Evolutionary conservation across 2,888 invertebrate species (phyloP).

Genomic region (Andrena bucephala): DNA sequence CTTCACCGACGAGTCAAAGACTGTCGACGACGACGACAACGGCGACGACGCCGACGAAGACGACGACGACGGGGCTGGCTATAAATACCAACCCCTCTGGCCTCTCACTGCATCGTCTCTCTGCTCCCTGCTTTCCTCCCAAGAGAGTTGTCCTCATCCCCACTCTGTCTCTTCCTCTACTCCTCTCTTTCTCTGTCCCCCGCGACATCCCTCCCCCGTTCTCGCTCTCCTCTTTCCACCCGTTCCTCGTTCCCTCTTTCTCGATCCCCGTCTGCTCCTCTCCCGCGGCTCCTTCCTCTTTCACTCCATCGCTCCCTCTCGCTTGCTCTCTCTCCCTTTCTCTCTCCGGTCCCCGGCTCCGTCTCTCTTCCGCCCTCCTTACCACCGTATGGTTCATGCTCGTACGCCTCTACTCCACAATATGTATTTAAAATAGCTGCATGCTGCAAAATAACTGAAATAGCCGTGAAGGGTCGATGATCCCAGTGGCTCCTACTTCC

Average conservation of each 20-base stretch:
- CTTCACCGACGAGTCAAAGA: constrained; percentile 74
- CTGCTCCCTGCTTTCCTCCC: constrained; percentile 39
- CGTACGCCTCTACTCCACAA: constrained; percentile 72
- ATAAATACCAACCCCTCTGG: constrained; percentile 75
- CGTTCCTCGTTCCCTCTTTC: constrained; percentile 27
- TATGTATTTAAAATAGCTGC: constrained; percentile 82
- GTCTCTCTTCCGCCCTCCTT: constrained; percentile 58
- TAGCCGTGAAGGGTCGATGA: constrained; percentile 81
- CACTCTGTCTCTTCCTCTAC: constrained; percentile 34
- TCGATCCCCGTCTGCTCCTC: constrained; percentile 17
- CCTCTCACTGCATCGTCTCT: constrained; percentile 51
- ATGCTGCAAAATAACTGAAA: constrained; percentile 81
- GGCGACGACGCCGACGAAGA: constrained; percentile 49
- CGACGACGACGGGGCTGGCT: constrained; percentile 69
- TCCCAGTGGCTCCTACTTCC: constrained; percentile 79
- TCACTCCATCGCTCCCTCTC: constrained; percentile 48
- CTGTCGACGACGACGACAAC: constrained; percentile 68
- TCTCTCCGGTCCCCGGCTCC: constrained; percentile 28
- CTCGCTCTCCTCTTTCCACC: constrained; percentile 28
- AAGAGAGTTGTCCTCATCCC: constrained; percentile 58
- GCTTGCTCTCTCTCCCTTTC: constrained; percentile 20
- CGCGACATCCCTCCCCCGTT: constrained; percentile 5
- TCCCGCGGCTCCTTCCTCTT: constrained; percentile 21
- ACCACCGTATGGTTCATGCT: constrained; percentile 66
- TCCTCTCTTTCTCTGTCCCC: constrained; percentile 19